Evolutionary conservation across 2,888 invertebrate species (phyloP), one percentile per base, ranked within the genome.

Genomic region (Cantharis lateralis): DNA sequence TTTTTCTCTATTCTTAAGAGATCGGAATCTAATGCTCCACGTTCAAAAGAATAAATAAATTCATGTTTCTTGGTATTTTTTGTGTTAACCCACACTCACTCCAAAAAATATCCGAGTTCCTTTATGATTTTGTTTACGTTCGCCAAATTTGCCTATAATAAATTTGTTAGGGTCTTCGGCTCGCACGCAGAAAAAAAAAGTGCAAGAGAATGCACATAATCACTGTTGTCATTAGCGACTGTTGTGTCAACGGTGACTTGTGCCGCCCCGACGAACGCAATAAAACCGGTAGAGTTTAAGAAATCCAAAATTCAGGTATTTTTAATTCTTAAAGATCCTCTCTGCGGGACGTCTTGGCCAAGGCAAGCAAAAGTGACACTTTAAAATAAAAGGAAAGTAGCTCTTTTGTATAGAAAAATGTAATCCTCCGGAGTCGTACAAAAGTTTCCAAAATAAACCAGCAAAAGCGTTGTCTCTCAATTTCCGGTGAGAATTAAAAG

Each of bases 11-110:
- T 81, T 83, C 84, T 82, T 83, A 81, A 82, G 48, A 48, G 84
- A 82, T 79, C 81, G 82, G 81, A 83, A 82, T 85, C 85, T 85
- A 84, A 85, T 84, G 84, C 83, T 74, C 76, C 74, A 72, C 75
- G 69, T 76, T 76, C 69, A 66, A 63, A 62, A 76, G 76, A 76
- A 78, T 78, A 76, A 78, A 78, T 78, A 78, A 78, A 78, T 78
- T 78, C 74, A 28, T 76, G 76, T 76, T 78, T 73, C 63, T 26
- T 74, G 26, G 74, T 62, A 73, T 74, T 76, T 78, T 75, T 76
- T 73, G 24, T 71, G 48, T 70, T 70, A 78, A 78, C 75, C 72
- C 72, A 78, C 78, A 78, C 48, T 48, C 48, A 48, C 75, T 77
- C 68, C 72, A 66, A 62, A 18, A n/a, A 68, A 71, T 77, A 74